phyloP scores from a whole-genome alignment of 2,797 vertebrate species.

The Neomorphus geoffroyi region DNA sequence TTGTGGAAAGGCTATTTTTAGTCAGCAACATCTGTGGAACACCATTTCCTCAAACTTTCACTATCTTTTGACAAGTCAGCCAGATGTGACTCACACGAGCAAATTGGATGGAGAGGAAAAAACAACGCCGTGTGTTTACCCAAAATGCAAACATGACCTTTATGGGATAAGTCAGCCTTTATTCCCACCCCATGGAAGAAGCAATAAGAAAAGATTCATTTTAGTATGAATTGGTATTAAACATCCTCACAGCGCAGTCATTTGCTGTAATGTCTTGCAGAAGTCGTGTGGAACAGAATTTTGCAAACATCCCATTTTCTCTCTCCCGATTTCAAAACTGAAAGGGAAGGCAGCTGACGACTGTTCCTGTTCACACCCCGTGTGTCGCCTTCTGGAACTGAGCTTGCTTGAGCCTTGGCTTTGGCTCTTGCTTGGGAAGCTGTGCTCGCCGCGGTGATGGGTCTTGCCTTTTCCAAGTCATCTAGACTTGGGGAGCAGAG shows the following conservation, averaged over 20 bases:
- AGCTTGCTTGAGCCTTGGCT: fast-evolving
- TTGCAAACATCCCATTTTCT: background rate
- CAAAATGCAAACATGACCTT: slow-evolving; percentile 63
- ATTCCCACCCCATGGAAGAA: background rate
- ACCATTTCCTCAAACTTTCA: slow-evolving; percentile 60
- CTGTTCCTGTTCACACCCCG: fast-evolving
- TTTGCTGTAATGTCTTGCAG: background rate
- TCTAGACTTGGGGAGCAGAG: background rate
- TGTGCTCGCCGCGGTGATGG: fast-evolving
- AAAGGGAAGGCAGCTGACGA: fast-evolving
- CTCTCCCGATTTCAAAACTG: background rate
- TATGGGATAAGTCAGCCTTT: slow-evolving; percentile 16
- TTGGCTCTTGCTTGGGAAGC: background rate
- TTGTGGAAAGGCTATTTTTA: slow-evolving; percentile 63
- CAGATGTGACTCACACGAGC: slow-evolving; percentile 65
- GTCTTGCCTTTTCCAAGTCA: fast-evolving
- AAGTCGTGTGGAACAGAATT: background rate
- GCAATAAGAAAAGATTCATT: background rate
- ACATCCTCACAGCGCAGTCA: background rate
- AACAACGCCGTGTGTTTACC: slow-evolving; percentile 24
- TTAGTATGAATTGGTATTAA: background rate
- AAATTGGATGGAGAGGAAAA: slow-evolving; percentile 42
- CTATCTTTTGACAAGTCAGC: slow-evolving; percentile 55
- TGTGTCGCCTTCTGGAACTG: background rate
- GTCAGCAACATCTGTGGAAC: slow-evolving; percentile 67